Evolutionary conservation across 2,113 vertebrate genomes (phyloP), one percentile per base, ranked within the genome.

Genomic region (Scytalopus superciliaris): DNA sequence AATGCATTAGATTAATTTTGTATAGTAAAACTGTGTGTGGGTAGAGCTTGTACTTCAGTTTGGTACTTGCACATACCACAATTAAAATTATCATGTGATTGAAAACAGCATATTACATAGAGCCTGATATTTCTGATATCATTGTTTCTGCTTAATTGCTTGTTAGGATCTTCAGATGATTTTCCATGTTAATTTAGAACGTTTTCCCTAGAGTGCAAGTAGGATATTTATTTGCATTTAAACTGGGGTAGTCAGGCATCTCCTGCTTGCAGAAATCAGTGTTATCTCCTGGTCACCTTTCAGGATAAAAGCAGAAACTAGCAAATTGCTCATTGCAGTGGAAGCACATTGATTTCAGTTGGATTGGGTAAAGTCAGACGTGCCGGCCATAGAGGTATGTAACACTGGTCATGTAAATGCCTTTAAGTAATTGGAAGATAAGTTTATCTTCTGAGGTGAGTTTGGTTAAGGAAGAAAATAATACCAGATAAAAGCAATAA

Each of bases 111-210:
- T 78, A 60, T 94, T 89, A 72, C 77, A 90, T 84, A 82, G 24
- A 93, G 15, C 52, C 55, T 66, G 74, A 79, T 95, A 55, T 75
- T 82, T 89, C 66, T 84, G 77, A 82, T 96, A 89, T 73, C 56
- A 77, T 90, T 83, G 62, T 93, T 96, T 96, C 93, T 93, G 57
- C 73, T n/a, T 96, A 96, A 97, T 96, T 97, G 78, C 70, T 93
- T 92, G 45, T 96, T 94, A 88, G 63, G 22, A 39, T 68, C 77
- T 97, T 96, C 77, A 57, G 88, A 95, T 82, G 44, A 84, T 78
- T 92, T 47, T 50, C 33, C 53, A 84, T 88, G 42, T 89, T 95
- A 75, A 94, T 97, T 94, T 80, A 86, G 89, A 85, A 82, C 84
- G 16, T 59, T 91, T 94, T 84, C 90, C 53, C 85, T 94, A 10